Conservation (phyloP, 2,888 invertebrate genomes). For the Caenorhabditis afra region DNA sequence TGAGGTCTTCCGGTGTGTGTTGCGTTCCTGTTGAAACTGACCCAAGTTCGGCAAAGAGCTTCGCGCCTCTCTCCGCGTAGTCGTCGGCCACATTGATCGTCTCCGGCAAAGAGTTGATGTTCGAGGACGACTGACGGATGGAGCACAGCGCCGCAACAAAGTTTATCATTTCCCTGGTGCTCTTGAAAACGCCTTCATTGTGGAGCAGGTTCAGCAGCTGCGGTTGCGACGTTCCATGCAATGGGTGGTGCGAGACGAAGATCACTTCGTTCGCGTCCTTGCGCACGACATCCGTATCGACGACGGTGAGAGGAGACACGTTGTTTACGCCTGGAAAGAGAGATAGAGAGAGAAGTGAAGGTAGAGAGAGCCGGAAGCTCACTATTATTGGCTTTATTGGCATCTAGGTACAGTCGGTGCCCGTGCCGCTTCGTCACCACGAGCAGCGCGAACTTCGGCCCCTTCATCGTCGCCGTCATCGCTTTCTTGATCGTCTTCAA, state of each 20-base stretch:
- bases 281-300: slow-evolving; percentile 64
- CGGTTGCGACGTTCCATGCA: slow-evolving; percentile 70
- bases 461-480: slow-evolving; percentile 11
- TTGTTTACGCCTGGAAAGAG: slow-evolving; percentile 52
- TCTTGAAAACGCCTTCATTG: slow-evolving; percentile 62
- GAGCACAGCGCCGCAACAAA: slow-evolving; percentile 60
- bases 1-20: no score
- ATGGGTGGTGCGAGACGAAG: slow-evolving; percentile 19
- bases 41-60: slow-evolving; percentile 45
- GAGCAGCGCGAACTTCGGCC: slow-evolving; percentile 63
- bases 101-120: slow-evolving; percentile 62
- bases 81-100: slow-evolving; percentile 73
- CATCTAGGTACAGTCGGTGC: slow-evolving; percentile 59
- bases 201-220: slow-evolving; percentile 65
- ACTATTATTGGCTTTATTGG: no score
- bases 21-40: no score
- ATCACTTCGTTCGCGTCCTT: slow-evolving; percentile 68
- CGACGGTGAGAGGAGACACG: slow-evolving; percentile 64
- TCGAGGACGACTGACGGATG: slow-evolving; percentile 50
- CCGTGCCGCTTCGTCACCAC: slow-evolving; percentile 74
- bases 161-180: slow-evolving; percentile 63
- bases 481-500: slow-evolving; percentile 42
- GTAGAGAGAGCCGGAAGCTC: background rate
- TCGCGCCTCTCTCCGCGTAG: slow-evolving; percentile 72
- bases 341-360: background rate